phyloP scores from a whole-genome alignment of 1,140 invertebrate species.

The Drosophila persimilis region DNA sequence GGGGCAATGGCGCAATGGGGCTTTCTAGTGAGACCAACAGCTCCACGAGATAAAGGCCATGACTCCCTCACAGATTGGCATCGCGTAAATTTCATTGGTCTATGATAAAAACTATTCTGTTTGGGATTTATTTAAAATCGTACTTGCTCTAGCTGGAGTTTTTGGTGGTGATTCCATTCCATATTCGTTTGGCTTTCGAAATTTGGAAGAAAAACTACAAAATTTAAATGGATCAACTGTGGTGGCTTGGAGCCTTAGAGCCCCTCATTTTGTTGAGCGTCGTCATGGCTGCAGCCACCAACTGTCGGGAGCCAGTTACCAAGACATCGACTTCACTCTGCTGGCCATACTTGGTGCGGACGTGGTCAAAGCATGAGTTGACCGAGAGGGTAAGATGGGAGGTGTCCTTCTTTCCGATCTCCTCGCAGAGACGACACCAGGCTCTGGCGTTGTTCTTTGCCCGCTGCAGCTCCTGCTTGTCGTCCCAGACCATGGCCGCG shows the following conservation, averaged over 20 bases:
- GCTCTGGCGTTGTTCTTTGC: constrained; percentile 85
- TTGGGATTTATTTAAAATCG: no score
- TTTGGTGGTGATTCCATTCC: no score
- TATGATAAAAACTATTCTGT: no score
- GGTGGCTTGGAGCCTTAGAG: background rate
- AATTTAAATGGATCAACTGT: background rate
- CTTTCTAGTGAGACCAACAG: no score
- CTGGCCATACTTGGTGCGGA: constrained; percentile 64
- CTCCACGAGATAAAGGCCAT: no score
- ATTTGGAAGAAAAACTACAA: no score
- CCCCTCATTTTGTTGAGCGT: constrained; percentile 44
- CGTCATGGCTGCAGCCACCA: constrained; percentile 91
- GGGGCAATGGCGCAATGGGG: no score
- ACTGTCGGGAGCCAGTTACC: constrained; percentile 95
- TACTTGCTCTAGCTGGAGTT: no score
- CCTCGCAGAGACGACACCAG: constrained; percentile 84
- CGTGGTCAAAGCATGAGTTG: constrained; percentile 61
- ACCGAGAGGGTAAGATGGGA: constrained; percentile 56
- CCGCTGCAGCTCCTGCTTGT: constrained; percentile 84
- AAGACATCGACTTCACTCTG: constrained; percentile 86
- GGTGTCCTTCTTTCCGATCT: constrained; percentile 52
- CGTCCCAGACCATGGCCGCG: constrained; percentile 44
- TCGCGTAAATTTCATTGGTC: no score
- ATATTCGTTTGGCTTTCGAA: no score
- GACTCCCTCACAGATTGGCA: no score